These are phyloP conservation scores for Dascyllus trimaculatus DNA, from an alignment of 2,113 vertebrate genomes.

Conservation along the genomic window DNA sequence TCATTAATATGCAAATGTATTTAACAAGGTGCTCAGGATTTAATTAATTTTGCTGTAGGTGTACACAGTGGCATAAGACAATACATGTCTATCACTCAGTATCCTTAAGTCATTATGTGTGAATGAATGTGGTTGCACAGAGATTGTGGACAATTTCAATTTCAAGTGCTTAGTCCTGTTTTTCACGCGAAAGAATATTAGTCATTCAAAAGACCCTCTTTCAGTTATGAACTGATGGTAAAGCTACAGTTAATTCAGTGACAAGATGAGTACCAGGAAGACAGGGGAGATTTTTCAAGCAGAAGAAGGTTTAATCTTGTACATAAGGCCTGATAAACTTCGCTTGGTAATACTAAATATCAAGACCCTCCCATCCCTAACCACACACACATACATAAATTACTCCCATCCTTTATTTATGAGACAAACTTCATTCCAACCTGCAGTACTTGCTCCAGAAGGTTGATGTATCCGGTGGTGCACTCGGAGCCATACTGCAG, in stretches of 20 bases:
- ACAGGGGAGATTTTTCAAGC: constrained; percentile 1
- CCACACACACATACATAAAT: not conserved
- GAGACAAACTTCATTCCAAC: constrained; percentile 74
- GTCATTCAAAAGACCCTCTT: not conserved
- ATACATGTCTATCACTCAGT: no score
- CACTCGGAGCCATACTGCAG: constrained; percentile 93
- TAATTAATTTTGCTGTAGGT: not conserved
- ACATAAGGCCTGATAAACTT: constrained; percentile 18
- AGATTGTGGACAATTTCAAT: not conserved
- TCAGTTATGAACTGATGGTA: not conserved
- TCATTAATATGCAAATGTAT: constrained; percentile 41
- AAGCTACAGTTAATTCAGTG: not conserved
- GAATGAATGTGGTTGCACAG: not conserved
- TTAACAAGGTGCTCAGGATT: constrained; percentile 14
- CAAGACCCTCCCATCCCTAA: not conserved
- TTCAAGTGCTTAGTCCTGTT: not conserved
- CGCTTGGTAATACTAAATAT: constrained; percentile 18
- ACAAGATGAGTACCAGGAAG: constrained; percentile 12
- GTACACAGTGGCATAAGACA: not conserved
- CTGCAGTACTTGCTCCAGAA: constrained; percentile 95
- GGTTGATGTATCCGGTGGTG: constrained; percentile 91
- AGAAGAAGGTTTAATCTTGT: constrained; percentile 10
- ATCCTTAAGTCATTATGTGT: no score
- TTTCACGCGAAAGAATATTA: not conserved
- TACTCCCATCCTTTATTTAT: constrained; percentile 33